These are phyloP conservation scores for Zingel zingel DNA, from an alignment of 2,113 vertebrate species.

Conservation along the genomic window DNA sequence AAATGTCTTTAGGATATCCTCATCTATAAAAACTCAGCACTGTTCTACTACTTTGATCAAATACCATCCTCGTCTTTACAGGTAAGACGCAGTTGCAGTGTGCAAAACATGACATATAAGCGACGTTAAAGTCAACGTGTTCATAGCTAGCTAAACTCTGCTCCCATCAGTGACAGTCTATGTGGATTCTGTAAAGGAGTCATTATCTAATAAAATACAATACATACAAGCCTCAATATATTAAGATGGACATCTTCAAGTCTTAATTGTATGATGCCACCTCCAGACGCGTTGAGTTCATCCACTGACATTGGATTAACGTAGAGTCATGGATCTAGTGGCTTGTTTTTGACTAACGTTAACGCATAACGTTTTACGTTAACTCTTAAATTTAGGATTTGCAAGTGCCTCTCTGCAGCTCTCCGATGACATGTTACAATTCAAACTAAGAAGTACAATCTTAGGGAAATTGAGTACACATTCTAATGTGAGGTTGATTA, in stretches of 20 bases:
- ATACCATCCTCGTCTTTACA: constrained; percentile 37
- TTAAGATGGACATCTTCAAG: neutral
- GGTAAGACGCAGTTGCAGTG: constrained; percentile 63
- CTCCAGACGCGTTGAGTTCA: neutral
- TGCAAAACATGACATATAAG: neutral
- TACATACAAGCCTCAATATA: neutral
- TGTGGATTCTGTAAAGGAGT: neutral
- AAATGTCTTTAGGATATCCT: constrained; percentile 73
- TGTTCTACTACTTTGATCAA: constrained; percentile 15
- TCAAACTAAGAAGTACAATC: neutral
- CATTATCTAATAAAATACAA: neutral
- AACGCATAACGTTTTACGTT: no score
- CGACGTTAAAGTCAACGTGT: neutral
- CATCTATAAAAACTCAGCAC: constrained; percentile 41
- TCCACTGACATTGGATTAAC: neutral
- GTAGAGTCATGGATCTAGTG: neutral
- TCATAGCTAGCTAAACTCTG: neutral
- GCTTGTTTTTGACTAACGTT: no score
- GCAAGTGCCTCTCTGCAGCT: neutral
- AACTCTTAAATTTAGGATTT: neutral
- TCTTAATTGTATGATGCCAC: neutral
- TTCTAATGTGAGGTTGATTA: neutral
- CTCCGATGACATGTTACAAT: neutral
- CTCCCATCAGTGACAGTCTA: neutral
- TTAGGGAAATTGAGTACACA: neutral